Base-by-base conservation (phyloP, 1,140 invertebrate genomes). In the Calycopis cecrops region DNA sequence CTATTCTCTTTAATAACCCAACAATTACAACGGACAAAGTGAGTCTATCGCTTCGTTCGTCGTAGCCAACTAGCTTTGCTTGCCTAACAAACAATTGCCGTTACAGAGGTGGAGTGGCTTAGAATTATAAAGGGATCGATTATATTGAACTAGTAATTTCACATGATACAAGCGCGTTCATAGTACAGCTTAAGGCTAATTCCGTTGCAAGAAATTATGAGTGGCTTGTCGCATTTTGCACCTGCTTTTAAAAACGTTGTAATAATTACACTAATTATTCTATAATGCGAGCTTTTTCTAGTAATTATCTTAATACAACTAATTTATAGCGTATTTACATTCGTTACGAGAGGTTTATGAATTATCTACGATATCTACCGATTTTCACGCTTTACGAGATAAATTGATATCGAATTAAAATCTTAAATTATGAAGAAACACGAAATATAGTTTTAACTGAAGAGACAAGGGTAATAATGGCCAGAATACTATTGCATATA, bases 201-300 rank as follows among this genome's bases (percentile, higher is more conserved):
- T 75, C 76, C 76, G 79, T 83, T 83, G 80, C 76, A 72, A 76
- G 72, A 74, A 82, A 85, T 85, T 85, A 83, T 82, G 77, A 83
- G 73, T 71, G 57, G 68, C n/a, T 69, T 69, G 72, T 69, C 68
- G 68, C 64, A 69, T 60, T 76, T 75, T 82, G 74, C 82, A 85
- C 82, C 82, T 85, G 82, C 82, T 71, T 54, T 71, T 71, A 54
- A 76, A 80, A 82, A 77, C 74, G 79, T 83, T 76, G 71, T 68
- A 52, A 69, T 77, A 80, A 80, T 80, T 78, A 76, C 76, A 63
- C 66, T 82, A 83, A 82, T 85, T 82, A 70, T 79, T 76, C 56
- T 52, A 48, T 62, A 51, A 69, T 66, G 62, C 59, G 54, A 54
- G 60, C 52, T 40, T 52, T 52, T 28, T 42, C 40, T 52, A 42